Base-by-base conservation (phyloP, 2,797 vertebrate species). In the Anabacerthia variegaticeps region DNA sequence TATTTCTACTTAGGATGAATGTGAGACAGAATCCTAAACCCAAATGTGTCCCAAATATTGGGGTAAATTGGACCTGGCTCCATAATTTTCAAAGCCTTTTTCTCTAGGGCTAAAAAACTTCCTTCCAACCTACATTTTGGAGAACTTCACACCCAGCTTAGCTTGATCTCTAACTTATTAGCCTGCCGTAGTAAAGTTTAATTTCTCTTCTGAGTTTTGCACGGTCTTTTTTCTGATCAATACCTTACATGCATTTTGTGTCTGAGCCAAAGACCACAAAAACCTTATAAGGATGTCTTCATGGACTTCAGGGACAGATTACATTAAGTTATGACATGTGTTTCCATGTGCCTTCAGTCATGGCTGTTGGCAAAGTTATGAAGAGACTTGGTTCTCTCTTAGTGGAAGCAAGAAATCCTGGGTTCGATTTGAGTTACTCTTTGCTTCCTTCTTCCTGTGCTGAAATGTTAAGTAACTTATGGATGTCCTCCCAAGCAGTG, bases 311-410 rank as follows among this genome's bases (percentile, higher is more conserved):
- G 87, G 66, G 36, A 79, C 74, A 81, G 72, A 51, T 92, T 46
- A 49, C 13, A 12, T 71, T 83, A 87, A 68, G 20, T 52, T 80
- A 36, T 12, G 39, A 75, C 83, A 34, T 48, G 18, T 75, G 66
- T 83, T 94, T 93, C 85, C 58, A 46, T 69, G 51, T 91, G 61
- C 68, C 88, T 96, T 93, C 80, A 67, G 7, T 84, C 63, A 55
- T 10, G 13, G 23, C 16, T 61, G 93, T 93, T 94, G 73, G 63
- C 48, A 27, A 88, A 84, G 8, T 32, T 67, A 16, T 58, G 75
- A 89, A 91, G 34, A 72, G 54, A 76, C 83, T 85, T 88, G 61
- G 30, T 89, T 91, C 28, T 85, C 36, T 89, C 49, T 92, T 88
- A 54, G 13, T 59, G 59, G 78, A 91, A 73, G 13, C 26, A 58